Percentiles rank a stretch among this genome's conserved stretches.
Conservation (phyloP, 1,140 invertebrate genomes). For the Zaprionus vittiger region DNA sequence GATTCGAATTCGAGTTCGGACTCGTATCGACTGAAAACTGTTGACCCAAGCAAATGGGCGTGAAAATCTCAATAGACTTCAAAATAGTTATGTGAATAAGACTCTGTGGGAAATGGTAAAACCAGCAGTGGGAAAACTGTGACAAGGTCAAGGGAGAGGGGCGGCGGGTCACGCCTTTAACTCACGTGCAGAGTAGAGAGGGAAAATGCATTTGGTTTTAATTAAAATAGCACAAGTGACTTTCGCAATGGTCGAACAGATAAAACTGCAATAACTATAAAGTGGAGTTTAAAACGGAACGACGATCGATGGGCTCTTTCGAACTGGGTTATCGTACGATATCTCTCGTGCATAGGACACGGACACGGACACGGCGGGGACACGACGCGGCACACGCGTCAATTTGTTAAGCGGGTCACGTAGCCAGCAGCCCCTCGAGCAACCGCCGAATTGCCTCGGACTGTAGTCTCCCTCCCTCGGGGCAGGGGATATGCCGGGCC, state of each 20-base stretch:
- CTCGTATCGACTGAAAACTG: slow-evolving; percentile 10
- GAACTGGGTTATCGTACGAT: slow-evolving; percentile 5
- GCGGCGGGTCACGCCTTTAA: slow-evolving; percentile 40
- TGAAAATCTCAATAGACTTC: slow-evolving; percentile 43
- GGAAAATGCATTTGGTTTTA: slow-evolving; percentile 68
- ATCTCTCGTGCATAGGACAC: background rate
- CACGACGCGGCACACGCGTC: slow-evolving; percentile 55
- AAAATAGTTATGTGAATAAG: slow-evolving; percentile 12
- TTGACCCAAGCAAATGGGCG: slow-evolving; percentile 51
- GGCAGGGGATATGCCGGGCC: background rate
- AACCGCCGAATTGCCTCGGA: slow-evolving; percentile 14
- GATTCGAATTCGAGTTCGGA: background rate
- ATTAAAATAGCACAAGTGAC: slow-evolving; percentile 72
- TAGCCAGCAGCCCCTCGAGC: slow-evolving; percentile 40
- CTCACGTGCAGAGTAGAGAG: slow-evolving; percentile 34
- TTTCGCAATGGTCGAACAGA: slow-evolving; percentile 71
- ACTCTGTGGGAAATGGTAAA: slow-evolving; percentile 53
- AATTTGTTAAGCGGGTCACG: slow-evolving; percentile 80
- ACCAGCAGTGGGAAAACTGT: slow-evolving; percentile 9
- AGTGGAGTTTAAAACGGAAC: slow-evolving; percentile 54
- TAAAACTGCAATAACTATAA: slow-evolving; percentile 80
- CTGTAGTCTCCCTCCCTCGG: background rate
- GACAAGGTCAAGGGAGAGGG: slow-evolving; percentile 18
- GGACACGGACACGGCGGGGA: no score
- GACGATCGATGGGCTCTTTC: slow-evolving; percentile 21